These are phyloP conservation scores for Drosophila lacicola DNA, from an alignment of 2,888 invertebrate genomes.

Conservation along the genomic window DNA sequence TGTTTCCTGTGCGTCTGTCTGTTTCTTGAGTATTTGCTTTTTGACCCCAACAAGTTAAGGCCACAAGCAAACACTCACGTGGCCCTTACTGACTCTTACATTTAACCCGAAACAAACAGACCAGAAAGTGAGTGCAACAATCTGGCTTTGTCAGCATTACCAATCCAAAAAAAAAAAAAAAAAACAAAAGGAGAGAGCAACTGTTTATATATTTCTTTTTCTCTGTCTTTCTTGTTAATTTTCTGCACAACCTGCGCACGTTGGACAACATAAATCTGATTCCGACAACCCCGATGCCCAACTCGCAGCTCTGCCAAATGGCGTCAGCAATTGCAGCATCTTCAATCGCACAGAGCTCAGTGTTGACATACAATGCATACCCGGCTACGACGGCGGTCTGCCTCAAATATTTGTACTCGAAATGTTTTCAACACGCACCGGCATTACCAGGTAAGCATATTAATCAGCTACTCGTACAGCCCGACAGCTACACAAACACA, in stretches of 20 bases:
- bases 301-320: constrained; percentile 91
- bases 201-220: constrained; percentile 22
- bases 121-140: not conserved
- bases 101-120: not conserved
- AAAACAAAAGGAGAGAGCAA: constrained; percentile 7
- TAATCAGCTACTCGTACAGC: constrained; percentile 64
- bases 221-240: constrained; percentile 54
- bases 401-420: constrained; percentile 94
- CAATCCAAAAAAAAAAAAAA: not conserved
- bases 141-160: not conserved
- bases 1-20: constrained; percentile 1
- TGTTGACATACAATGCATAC: constrained; percentile 92
- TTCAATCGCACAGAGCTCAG: constrained; percentile 94
- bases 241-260: constrained; percentile 56
- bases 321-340: constrained; percentile 93
- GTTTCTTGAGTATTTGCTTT: not conserved
- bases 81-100: not conserved
- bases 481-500: constrained; percentile 24
- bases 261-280: constrained; percentile 36
- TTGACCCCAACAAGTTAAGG: constrained; percentile 19
- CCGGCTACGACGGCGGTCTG: constrained; percentile 95
- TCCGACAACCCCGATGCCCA: not conserved
- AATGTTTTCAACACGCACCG: constrained; percentile 87
- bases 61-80: constrained; percentile 12
- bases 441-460: constrained; percentile 84